Evolutionary conservation across 2,113 vertebrate species (phyloP).

Genomic region (Talpa occidentalis): DNA sequence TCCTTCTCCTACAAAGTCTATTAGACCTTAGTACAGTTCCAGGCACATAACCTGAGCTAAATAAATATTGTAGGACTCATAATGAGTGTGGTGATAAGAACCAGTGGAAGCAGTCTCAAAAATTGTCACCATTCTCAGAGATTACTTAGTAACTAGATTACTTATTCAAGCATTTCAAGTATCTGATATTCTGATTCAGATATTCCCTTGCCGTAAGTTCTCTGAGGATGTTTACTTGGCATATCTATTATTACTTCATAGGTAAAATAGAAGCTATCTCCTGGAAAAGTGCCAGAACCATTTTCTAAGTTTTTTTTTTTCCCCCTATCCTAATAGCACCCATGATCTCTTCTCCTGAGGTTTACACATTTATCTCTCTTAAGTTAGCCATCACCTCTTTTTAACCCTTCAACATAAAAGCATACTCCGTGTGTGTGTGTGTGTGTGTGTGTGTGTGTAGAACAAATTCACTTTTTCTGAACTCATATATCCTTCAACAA

Average conservation of each 20-base stretch:
- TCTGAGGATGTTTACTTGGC: neutral
- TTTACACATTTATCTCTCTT: neutral
- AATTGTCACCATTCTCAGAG: neutral
- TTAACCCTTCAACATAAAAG: neutral
- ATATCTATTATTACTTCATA: neutral
- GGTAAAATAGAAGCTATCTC: neutral
- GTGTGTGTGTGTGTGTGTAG: no score
- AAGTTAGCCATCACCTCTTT: neutral
- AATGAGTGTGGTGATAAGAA: neutral
- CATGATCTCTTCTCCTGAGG: no score
- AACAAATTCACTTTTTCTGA: neutral
- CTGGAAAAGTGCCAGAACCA: fast-evolving
- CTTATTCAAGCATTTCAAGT: neutral
- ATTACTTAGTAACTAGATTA: neutral
- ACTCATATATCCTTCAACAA: neutral
- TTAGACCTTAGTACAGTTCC: neutral
- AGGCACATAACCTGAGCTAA: neutral
- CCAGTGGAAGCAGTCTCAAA: neutral
- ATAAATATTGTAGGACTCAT: constrained; percentile 36
- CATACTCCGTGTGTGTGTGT: neutral
- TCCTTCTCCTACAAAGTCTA: constrained; percentile 5
- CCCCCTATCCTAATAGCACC: fast-evolving
- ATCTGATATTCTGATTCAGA: neutral
- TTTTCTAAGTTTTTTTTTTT: neutral
- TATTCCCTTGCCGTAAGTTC: neutral